These are phyloP conservation scores for Pagrus major DNA, from an alignment of 2,113 vertebrate genomes.

Conservation along the genomic window DNA sequence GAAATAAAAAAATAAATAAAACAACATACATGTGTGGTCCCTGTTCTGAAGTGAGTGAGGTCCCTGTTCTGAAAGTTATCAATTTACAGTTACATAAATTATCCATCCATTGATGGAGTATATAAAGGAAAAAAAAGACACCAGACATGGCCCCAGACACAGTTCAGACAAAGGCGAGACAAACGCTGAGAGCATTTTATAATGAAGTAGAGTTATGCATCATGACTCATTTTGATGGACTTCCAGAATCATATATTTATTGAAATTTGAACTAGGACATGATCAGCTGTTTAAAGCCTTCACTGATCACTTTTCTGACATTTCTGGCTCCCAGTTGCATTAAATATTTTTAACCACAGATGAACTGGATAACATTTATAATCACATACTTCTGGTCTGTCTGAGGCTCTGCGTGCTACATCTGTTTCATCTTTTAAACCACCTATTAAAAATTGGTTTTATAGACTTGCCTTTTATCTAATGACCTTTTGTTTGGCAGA, in stretches of 20 bases:
- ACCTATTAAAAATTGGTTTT: constrained; percentile 14
- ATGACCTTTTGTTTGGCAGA: constrained; percentile 21
- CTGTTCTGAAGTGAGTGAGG: too few relatives aligned
- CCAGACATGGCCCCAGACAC: too few relatives aligned
- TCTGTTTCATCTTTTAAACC: constrained; percentile 5
- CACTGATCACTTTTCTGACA: neutral
- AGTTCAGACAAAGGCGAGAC: neutral
- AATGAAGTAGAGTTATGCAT: neutral
- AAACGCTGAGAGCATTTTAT: neutral
- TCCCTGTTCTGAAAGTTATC: too few relatives aligned
- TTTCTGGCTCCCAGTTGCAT: neutral
- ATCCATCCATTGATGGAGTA: too few relatives aligned
- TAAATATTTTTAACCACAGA: constrained; percentile 3
- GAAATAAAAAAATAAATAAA: too few relatives aligned
- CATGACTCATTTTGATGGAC: neutral
- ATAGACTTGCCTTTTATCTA: neutral
- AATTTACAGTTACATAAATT: too few relatives aligned
- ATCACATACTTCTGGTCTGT: neutral
- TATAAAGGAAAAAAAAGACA: too few relatives aligned
- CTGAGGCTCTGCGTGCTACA: neutral
- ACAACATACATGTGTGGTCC: too few relatives aligned
- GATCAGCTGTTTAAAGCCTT: neutral
- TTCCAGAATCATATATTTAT: neutral
- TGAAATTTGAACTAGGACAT: neutral
- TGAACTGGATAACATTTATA: neutral